Conservation (phyloP, 2,797 vertebrate genomes). For the Lutjanus campechanus region DNA sequence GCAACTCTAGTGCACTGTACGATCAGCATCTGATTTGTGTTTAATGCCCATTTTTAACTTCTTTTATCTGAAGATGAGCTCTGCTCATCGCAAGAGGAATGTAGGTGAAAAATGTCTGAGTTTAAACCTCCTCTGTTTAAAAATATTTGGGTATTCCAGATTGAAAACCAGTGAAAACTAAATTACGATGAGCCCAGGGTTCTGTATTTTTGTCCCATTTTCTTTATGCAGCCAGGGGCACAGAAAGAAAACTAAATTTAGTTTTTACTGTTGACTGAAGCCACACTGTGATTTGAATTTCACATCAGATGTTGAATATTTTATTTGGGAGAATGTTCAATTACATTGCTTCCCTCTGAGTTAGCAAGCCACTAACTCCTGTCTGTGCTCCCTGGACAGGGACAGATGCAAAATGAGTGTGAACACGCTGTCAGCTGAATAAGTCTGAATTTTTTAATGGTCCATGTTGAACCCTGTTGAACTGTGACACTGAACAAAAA, state of each 20-base stretch:
- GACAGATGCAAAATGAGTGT: background rate
- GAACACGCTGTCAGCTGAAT: conserved; percentile 1
- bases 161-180: background rate
- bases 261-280: conserved; percentile 44
- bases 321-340: conserved; percentile 51
- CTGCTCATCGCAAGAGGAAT: background rate
- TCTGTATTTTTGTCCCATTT: conserved; percentile 6
- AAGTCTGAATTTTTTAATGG: conserved; percentile 11
- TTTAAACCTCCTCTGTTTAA: background rate
- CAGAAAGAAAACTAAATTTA: conserved; percentile 28
- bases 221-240: conserved; percentile 9
- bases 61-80: background rate
- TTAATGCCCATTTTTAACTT: background rate
- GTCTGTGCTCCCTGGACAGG: conserved; percentile 5
- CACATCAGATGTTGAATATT: conserved; percentile 60
- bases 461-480: background rate
- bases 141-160: background rate
- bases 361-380: conserved; percentile 18
- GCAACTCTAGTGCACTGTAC: background rate
- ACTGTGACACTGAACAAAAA: background rate
- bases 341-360: conserved; percentile 42
- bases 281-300: conserved; percentile 47
- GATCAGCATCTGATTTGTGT: background rate
- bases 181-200: background rate
- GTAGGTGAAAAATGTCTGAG: too few species aligned